A percentile compares a stretch with the other conserved stretches of the same genome.
phyloP scores from a whole-genome alignment of 1,140 invertebrate species.

The Oscheius sp. region DNA sequence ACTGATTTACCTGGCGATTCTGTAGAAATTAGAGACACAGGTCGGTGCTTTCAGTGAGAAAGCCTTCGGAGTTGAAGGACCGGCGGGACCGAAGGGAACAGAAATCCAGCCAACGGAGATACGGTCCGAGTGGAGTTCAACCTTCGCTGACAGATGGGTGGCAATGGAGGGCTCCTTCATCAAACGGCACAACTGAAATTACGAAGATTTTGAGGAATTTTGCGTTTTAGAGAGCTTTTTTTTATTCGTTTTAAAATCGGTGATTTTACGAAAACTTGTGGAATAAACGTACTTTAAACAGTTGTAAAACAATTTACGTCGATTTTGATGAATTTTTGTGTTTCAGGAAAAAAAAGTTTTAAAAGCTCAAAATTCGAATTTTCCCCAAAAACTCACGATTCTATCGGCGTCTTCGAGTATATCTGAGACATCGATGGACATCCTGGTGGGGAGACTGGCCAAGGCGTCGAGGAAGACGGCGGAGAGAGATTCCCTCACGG shows the following conservation, averaged over 20 bases:
- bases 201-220: too few species aligned
- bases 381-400: conserved; percentile 4
- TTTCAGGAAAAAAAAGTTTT: too few species aligned
- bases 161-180: too few species aligned
- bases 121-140: neutral
- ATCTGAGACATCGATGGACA: conserved; percentile 14
- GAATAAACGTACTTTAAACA: too few species aligned
- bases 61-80: conserved; percentile 18
- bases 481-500: conserved; percentile 85
- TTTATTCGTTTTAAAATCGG: too few species aligned
- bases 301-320: too few species aligned
- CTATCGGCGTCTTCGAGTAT: conserved; percentile 27
- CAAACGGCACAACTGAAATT: neutral
- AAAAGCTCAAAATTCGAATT: too few species aligned
- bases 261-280: too few species aligned
- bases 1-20: conserved; percentile 71
- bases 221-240: too few species aligned
- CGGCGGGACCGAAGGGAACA: conserved; percentile 32
- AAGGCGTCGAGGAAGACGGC: conserved; percentile 46
- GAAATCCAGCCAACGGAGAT: conserved; percentile 22
- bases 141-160: too few species aligned
- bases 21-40: conserved; percentile 76
- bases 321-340: neutral
- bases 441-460: conserved; percentile 42
- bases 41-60: conserved; percentile 80